phyloP scores from a whole-genome alignment of 53 echinoderm and acorn worm species.

The Apostichopus leukothele region DNA sequence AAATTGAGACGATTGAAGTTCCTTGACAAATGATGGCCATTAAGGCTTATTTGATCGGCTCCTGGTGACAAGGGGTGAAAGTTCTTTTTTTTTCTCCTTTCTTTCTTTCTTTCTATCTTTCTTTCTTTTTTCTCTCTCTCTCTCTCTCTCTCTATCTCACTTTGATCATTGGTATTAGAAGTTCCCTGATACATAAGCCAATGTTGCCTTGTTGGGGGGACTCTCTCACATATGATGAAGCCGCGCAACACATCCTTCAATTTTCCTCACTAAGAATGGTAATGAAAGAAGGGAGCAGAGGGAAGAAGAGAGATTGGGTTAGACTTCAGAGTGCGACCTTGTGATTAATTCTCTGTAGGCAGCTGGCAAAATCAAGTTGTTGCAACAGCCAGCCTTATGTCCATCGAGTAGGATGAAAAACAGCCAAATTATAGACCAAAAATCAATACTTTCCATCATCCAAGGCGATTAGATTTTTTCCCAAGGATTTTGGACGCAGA shows the following conservation, averaged over 20 bases:
- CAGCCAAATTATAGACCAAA: slow-evolving; percentile 47
- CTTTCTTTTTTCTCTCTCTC: background rate
- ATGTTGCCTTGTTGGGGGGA: background rate
- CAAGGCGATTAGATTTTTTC: slow-evolving; percentile 41
- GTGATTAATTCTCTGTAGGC: slow-evolving; percentile 50
- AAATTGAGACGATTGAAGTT: slow-evolving; percentile 33
- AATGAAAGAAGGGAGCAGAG: slow-evolving; percentile 20
- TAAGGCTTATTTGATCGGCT: slow-evolving; percentile 40
- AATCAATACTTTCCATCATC: slow-evolving; percentile 50
- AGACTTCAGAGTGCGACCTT: slow-evolving; percentile 44
- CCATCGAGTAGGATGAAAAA: slow-evolving; percentile 40
- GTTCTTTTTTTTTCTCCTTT: slow-evolving; percentile 16
- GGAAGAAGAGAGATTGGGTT: slow-evolving; percentile 24
- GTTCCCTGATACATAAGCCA: slow-evolving; percentile 12
- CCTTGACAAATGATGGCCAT: slow-evolving; percentile 49
- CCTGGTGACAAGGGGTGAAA: slow-evolving; percentile 26
- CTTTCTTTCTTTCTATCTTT: background rate
- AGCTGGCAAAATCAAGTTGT: slow-evolving; percentile 48
- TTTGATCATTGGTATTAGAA: background rate
- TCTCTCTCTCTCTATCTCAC: background rate
- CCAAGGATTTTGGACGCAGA: slow-evolving; percentile 35
- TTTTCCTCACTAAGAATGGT: slow-evolving; percentile 28
- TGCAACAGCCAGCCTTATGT: slow-evolving; percentile 50
- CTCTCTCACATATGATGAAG: too few species aligned
- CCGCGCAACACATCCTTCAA: slow-evolving; percentile 31